Percentiles rank a stretch among this genome's conserved stretches.
phyloP scores from a whole-genome alignment of 2,888 invertebrate species.

The Drosophila incognita region DNA sequence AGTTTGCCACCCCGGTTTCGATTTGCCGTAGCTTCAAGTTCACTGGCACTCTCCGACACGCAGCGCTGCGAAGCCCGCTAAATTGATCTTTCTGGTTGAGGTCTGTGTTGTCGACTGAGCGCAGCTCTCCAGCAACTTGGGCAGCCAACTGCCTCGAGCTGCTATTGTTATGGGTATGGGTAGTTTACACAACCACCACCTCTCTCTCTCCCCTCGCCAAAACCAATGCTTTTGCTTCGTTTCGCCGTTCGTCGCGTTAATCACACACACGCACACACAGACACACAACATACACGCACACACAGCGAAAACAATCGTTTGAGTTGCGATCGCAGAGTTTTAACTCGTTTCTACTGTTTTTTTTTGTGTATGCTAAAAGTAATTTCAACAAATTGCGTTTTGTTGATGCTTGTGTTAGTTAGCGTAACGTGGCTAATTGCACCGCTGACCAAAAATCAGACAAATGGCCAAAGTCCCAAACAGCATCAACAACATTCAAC shows the following conservation, averaged over 20 bases:
- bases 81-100: constrained; percentile 71
- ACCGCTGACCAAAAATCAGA: constrained; percentile 22
- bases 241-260: constrained; percentile 21
- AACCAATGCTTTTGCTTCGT: not conserved
- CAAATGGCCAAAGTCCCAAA: constrained; percentile 18
- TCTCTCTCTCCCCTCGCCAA: not conserved
- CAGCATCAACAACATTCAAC: constrained; percentile 7
- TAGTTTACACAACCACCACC: not conserved
- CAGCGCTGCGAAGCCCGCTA: constrained; percentile 45
- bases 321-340: constrained; percentile 34
- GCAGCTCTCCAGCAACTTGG: constrained; percentile 39
- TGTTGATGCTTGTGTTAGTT: constrained; percentile 44
- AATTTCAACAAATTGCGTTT: constrained; percentile 48
- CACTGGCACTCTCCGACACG: constrained; percentile 35
- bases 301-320: constrained; percentile 39
- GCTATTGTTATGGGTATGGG: constrained; percentile 20
- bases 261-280: constrained; percentile 24
- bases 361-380: constrained; percentile 26
- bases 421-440: constrained; percentile 65
- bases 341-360: constrained; percentile 28
- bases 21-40: constrained; percentile 30
- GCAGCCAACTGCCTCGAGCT: constrained; percentile 18
- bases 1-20: not conserved
- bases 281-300: constrained; percentile 18
- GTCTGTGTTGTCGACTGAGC: constrained; percentile 69